A percentile compares a stretch with the other conserved stretches of the same genome.
Conservation (phyloP, 2,113 vertebrate species). For the Sminthopsis crassicaudata region DNA sequence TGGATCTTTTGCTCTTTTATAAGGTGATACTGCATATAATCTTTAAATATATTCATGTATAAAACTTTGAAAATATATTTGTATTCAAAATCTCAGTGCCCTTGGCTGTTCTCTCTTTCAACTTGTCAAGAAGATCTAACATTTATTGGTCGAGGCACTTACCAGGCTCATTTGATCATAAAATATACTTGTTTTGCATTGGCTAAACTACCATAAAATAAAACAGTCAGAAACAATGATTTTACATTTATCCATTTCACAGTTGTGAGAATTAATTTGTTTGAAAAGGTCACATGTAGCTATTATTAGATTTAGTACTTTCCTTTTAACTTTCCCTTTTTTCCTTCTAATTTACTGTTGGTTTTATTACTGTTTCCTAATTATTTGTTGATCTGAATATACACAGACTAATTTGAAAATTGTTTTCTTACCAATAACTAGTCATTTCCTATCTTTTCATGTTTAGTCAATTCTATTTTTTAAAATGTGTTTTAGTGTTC, state of each 20-base stretch:
- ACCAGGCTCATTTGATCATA: background rate
- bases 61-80: background rate
- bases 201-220: background rate
- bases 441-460: background rate
- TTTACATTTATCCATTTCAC: background rate
- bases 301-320: background rate
- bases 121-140: background rate
- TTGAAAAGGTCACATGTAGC: background rate
- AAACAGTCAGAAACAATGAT: background rate
- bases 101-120: background rate
- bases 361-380: background rate
- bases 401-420: background rate
- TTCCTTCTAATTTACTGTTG: background rate
- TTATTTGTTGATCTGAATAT: background rate
- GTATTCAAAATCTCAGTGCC: background rate
- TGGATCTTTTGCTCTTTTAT: too few relatives aligned
- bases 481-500: background rate
- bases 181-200: background rate
- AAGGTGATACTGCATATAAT: too few relatives aligned
- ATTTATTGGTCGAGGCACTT: background rate
- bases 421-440: background rate
- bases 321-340: background rate
- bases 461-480: background rate
- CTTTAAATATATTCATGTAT: background rate
- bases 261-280: background rate